A percentile compares a stretch with the other conserved stretches of the same genome.
Evolutionary conservation across 30 jellyfish, hydroid and myxozoan genomes (phyloP).

Genomic region (Clytia hemisphaerica): DNA sequence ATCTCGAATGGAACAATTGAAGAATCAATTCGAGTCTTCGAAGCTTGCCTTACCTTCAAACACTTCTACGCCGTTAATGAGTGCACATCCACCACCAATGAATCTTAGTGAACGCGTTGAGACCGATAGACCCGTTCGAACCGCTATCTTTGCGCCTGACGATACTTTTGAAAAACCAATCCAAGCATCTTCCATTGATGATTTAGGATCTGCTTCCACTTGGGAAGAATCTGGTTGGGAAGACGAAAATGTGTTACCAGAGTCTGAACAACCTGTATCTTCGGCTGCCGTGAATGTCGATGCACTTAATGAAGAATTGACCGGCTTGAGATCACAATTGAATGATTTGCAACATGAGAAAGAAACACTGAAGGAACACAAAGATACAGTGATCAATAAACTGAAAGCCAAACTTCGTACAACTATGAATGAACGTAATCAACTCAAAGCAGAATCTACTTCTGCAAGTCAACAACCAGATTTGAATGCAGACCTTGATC

Average conservation of each 20-base stretch:
- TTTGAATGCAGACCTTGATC: conserved; percentile 7
- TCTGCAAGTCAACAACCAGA: conserved; percentile 13
- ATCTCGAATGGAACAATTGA: neutral
- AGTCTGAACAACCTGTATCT: conserved; percentile 1
- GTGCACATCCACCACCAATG: too few relatives aligned
- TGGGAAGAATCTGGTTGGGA: neutral
- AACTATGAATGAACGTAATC: conserved; percentile 4
- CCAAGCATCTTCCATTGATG: neutral
- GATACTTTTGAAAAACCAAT: neutral
- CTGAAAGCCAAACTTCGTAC: neutral
- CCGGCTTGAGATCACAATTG: neutral
- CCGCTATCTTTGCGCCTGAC: too few relatives aligned
- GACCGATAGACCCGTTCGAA: too few relatives aligned
- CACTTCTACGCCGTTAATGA: too few relatives aligned
- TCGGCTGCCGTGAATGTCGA: neutral
- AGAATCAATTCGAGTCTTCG: conserved; percentile 3
- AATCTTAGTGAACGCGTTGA: too few relatives aligned
- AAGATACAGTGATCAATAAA: conserved; percentile 33
- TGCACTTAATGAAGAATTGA: neutral
- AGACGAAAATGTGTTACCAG: conserved; percentile 1
- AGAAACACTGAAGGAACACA: conserved; percentile 22
- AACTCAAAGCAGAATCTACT: conserved; percentile 3
- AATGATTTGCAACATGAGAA: neutral
- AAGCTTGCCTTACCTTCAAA: too few relatives aligned
- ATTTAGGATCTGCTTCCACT: neutral